Conservation (phyloP, 2,888 invertebrate genomes). For the Fragum whitleyi region DNA sequence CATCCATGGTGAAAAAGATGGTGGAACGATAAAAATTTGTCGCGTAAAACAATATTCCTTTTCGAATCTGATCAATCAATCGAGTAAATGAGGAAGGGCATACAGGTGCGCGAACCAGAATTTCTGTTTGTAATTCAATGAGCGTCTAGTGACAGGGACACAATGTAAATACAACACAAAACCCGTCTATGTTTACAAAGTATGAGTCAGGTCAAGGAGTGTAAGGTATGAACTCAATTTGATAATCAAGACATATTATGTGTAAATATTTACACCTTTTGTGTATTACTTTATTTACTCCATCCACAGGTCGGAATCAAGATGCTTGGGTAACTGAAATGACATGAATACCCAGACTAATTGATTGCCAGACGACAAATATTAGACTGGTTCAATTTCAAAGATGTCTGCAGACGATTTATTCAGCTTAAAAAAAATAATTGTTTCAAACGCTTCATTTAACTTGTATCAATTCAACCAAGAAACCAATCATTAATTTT, state of each 20-base stretch:
- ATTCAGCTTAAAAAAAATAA: too few species aligned
- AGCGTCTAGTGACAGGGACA: background rate
- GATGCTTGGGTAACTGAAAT: too few species aligned
- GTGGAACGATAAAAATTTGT: background rate
- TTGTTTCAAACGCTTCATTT: too few species aligned
- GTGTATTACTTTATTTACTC: background rate
- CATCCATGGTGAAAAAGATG: background rate
- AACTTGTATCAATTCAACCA: too few species aligned
- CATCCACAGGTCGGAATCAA: too few species aligned
- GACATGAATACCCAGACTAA: too few species aligned
- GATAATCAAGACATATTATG: background rate
- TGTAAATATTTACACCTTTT: background rate
- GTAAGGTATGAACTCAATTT: background rate
- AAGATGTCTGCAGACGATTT: too few species aligned
- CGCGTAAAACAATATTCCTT: background rate
- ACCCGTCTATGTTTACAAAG: background rate
- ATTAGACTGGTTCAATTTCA: too few species aligned
- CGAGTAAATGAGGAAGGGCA: background rate
- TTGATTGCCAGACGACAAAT: too few species aligned
- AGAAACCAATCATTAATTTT: too few species aligned
- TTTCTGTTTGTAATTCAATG: background rate
- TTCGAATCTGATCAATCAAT: constrained; percentile 1
- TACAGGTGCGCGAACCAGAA: background rate
- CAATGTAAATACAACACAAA: background rate
- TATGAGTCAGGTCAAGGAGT: constrained; percentile 1